A percentile compares a stretch with the other conserved stretches of the same genome.
phyloP scores from a whole-genome alignment of 2,797 vertebrate genomes.

The Lates japonicus region DNA sequence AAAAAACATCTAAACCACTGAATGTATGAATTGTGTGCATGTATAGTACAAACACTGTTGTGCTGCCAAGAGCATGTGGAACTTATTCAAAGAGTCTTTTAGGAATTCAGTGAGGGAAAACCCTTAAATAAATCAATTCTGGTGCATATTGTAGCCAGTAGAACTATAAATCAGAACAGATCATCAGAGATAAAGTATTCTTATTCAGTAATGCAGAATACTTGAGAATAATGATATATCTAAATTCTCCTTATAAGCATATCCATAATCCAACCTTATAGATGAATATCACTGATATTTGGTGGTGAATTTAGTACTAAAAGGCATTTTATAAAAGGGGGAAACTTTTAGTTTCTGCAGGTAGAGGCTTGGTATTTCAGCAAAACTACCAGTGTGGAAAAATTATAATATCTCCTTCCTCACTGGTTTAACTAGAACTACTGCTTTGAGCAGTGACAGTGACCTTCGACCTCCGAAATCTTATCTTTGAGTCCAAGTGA shows the following conservation, averaged over 20 bases:
- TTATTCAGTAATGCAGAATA: neutral
- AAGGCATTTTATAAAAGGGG: too few relatives aligned
- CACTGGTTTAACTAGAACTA: neutral
- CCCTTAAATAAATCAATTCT: neutral
- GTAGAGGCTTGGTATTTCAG: neutral
- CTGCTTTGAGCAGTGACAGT: too few relatives aligned
- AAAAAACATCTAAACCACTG: slow-evolving; percentile 7
- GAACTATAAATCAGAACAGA: neutral
- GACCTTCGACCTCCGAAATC: too few relatives aligned
- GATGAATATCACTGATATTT: neutral
- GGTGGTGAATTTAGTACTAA: too few relatives aligned
- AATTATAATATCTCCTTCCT: neutral
- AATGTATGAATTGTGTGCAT: neutral
- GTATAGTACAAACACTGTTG: neutral
- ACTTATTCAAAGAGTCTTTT: slow-evolving; percentile 3
- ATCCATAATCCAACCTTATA: neutral
- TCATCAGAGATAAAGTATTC: neutral
- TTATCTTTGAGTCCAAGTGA: too few relatives aligned
- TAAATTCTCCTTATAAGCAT: neutral
- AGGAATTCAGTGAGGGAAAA: neutral
- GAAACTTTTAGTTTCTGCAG: neutral
- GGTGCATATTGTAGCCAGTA: neutral
- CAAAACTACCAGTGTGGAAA: neutral
- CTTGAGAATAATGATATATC: neutral
- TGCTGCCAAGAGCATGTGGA: slow-evolving; percentile 7